Conservation (phyloP, 2,113 vertebrate genomes). For the Pandion haliaetus region DNA sequence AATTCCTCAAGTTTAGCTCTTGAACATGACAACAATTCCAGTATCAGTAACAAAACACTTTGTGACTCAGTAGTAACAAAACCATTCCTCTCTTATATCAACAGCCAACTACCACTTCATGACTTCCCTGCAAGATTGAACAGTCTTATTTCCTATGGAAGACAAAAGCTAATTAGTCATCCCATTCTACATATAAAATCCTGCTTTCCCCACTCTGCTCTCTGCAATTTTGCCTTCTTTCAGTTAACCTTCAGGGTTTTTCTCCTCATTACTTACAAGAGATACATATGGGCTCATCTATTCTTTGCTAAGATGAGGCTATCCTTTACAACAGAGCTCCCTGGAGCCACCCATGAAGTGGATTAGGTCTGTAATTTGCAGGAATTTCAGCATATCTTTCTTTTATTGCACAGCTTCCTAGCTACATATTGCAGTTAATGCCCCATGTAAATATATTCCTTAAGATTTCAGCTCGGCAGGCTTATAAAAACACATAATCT, state of each 20-base stretch:
- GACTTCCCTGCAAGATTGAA: not conserved
- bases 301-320: not conserved
- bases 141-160: not conserved
- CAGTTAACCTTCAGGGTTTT: not conserved
- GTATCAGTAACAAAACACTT: not conserved
- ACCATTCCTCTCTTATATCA: not conserved
- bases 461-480: not conserved
- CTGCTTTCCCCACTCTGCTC: not conserved
- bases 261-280: not conserved
- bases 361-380: not conserved
- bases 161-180: not conserved
- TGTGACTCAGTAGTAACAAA: not conserved
- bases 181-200: not conserved
- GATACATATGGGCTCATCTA: not conserved
- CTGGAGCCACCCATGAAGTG: not conserved
- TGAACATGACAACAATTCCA: not conserved
- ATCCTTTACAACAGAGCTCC: not conserved
- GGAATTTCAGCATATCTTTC: not conserved
- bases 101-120: not conserved
- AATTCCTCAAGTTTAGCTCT: not conserved
- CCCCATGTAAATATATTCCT: not conserved
- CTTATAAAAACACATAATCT: not conserved
- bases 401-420: not conserved
- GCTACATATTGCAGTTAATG: not conserved
- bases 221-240: not conserved